Evolutionary conservation across 2,113 vertebrate genomes (phyloP).

Genomic region (Pseudorectes ferrugineus): DNA sequence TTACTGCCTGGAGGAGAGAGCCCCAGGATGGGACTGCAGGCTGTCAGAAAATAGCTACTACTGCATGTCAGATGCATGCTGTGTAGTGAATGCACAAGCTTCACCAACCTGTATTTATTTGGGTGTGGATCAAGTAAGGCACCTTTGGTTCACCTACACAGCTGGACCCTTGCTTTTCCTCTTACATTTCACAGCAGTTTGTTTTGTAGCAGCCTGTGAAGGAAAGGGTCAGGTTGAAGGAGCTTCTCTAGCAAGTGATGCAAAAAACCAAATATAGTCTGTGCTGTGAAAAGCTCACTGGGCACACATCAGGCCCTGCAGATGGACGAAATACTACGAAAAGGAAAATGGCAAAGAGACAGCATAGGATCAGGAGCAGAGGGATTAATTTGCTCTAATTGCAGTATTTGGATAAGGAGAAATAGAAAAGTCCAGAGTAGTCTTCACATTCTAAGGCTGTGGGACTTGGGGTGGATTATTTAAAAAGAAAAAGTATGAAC

Average conservation of each 20-base stretch:
- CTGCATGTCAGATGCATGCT: background rate
- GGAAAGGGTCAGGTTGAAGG: background rate
- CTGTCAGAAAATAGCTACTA: background rate
- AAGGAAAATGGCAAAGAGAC: background rate
- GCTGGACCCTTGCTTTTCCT: background rate
- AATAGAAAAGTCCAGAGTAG: background rate
- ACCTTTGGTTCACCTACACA: background rate
- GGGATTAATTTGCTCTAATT: background rate
- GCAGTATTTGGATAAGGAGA: background rate
- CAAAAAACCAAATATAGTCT: background rate
- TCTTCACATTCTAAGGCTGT: background rate
- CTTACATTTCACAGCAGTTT: background rate
- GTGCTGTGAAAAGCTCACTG: background rate
- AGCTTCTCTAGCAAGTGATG: background rate
- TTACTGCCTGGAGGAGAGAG: background rate
- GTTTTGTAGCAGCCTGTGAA: background rate
- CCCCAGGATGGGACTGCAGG: background rate
- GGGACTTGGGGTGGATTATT: background rate
- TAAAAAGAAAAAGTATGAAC: background rate
- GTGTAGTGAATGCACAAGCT: background rate
- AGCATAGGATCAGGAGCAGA: background rate
- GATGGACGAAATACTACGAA: background rate
- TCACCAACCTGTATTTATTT: background rate
- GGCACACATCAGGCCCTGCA: background rate
- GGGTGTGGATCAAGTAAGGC: background rate